phyloP scores from a whole-genome alignment of 2,888 invertebrate species.

The Agrilus mali region DNA sequence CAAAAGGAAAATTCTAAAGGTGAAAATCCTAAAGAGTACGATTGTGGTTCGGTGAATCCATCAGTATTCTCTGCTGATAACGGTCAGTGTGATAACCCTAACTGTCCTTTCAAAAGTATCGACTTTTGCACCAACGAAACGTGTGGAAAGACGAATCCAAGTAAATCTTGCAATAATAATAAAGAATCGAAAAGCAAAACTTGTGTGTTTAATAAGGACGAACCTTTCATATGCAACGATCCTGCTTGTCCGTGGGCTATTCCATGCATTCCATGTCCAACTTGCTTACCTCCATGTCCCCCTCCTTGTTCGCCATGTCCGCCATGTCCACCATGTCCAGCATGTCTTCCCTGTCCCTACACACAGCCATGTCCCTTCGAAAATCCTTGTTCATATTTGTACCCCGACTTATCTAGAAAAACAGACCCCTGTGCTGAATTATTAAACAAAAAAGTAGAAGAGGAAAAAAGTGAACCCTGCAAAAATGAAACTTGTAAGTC shows the following conservation, averaged over 20 bases:
- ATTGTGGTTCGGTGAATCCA: slow-evolving; percentile 11
- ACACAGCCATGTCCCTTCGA: background rate
- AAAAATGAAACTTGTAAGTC: slow-evolving; percentile 7
- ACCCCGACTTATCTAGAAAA: too few relatives aligned
- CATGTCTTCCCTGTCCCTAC: background rate
- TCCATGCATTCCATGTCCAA: background rate
- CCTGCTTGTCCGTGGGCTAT: slow-evolving; percentile 15
- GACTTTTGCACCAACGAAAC: too few relatives aligned
- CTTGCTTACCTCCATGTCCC: background rate
- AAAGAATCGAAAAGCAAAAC: background rate
- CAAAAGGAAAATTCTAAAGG: too few relatives aligned
- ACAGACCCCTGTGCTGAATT: too few relatives aligned
- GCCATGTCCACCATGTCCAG: background rate
- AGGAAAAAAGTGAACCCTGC: slow-evolving; percentile 3
- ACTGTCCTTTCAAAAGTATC: too few relatives aligned
- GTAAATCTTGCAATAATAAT: background rate
- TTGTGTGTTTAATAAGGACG: too few relatives aligned
- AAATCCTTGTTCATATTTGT: too few relatives aligned
- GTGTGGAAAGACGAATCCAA: background rate
- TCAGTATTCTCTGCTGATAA: background rate
- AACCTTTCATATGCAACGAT: slow-evolving; percentile 9
- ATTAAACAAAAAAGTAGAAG: too few relatives aligned
- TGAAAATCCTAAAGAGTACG: too few relatives aligned
- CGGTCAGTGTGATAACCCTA: background rate
- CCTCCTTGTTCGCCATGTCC: slow-evolving; percentile 1